These are phyloP conservation scores for Miltochrista miniata DNA, from an alignment of 2,888 invertebrate genomes.

Conservation along the genomic window DNA sequence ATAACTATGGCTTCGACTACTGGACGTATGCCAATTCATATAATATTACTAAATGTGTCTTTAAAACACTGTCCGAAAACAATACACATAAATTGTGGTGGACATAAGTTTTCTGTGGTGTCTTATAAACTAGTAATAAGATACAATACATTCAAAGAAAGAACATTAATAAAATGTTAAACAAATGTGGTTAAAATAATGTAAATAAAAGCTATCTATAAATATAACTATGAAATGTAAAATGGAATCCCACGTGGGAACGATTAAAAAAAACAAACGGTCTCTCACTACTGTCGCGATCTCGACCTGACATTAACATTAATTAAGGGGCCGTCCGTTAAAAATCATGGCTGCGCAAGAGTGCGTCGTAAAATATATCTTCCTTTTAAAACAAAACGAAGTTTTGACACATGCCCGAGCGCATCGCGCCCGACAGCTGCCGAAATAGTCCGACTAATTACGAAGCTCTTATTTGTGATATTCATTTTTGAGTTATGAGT, in stretches of 20 bases:
- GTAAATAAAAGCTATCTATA: background rate
- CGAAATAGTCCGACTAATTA: conserved; percentile 49
- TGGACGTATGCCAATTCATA: too few species aligned
- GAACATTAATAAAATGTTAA: background rate
- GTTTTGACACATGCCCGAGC: conserved; percentile 46
- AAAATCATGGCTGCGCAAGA: conserved; percentile 30
- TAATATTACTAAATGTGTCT: too few species aligned
- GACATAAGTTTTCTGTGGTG: too few species aligned
- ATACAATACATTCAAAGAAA: too few species aligned
- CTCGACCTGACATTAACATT: conserved; percentile 33
- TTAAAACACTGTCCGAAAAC: too few species aligned
- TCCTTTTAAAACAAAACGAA: conserved; percentile 44
- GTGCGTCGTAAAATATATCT: conserved; percentile 40
- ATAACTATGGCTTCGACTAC: too few species aligned
- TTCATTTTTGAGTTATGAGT: conserved; percentile 37
- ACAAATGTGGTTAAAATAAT: background rate
- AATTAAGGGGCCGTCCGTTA: conserved; percentile 35
- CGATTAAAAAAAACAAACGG: conserved; percentile 29
- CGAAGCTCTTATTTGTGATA: conserved; percentile 26
- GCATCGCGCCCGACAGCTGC: conserved; percentile 33
- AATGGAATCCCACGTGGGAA: conserved; percentile 17
- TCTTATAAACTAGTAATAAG: too few species aligned
- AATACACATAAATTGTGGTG: too few species aligned
- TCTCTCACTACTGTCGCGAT: conserved; percentile 27
- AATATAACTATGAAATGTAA: conserved; percentile 1